These are phyloP conservation scores for Sebastolobus altivelis DNA, from an alignment of 2,797 vertebrate species.

Conservation along the genomic window DNA sequence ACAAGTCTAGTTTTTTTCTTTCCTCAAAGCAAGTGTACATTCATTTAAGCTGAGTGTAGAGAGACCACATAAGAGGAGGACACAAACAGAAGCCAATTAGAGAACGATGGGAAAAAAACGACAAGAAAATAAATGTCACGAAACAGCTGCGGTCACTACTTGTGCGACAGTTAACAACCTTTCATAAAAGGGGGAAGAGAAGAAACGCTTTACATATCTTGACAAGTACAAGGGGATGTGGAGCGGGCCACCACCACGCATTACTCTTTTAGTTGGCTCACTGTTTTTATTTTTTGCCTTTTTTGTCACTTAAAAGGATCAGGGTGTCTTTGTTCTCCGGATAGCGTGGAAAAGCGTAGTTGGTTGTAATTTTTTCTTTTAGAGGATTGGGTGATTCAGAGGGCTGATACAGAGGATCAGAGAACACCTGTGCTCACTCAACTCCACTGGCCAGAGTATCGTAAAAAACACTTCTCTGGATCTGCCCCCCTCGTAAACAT, in stretches of 20 bases:
- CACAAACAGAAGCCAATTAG: conserved; percentile 84
- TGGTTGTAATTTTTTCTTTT: conserved; percentile 42
- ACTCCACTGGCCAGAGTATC: conserved; percentile 4
- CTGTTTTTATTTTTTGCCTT: conserved; percentile 62
- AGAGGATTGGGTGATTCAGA: conserved; percentile 30
- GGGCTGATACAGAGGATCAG: conserved; percentile 28
- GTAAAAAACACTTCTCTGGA: conserved; percentile 24
- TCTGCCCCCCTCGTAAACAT: conserved; percentile 10
- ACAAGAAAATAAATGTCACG: conserved; percentile 81
- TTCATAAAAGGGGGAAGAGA: conserved; percentile 75
- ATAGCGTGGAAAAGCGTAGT: conserved; percentile 57
- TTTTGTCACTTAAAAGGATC: conserved; percentile 71
- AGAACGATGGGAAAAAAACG: conserved; percentile 66
- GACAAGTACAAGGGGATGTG: conserved; percentile 78
- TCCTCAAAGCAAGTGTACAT: conserved; percentile 43
- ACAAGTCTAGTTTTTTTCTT: background rate
- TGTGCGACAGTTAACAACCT: conserved; percentile 80
- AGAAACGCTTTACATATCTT: conserved; percentile 72
- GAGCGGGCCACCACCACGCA: conserved; percentile 62
- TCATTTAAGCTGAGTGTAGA: conserved; percentile 64
- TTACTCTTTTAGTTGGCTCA: conserved; percentile 65
- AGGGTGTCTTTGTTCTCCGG: conserved; percentile 72
- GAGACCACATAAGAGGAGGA: conserved; percentile 82
- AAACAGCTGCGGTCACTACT: conserved; percentile 80
- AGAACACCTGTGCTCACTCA: conserved; percentile 58